Evolutionary conservation across 1,140 invertebrate genomes (phyloP), one percentile per base, ranked within the genome.

Genomic region (Nasonia longicornis): DNA sequence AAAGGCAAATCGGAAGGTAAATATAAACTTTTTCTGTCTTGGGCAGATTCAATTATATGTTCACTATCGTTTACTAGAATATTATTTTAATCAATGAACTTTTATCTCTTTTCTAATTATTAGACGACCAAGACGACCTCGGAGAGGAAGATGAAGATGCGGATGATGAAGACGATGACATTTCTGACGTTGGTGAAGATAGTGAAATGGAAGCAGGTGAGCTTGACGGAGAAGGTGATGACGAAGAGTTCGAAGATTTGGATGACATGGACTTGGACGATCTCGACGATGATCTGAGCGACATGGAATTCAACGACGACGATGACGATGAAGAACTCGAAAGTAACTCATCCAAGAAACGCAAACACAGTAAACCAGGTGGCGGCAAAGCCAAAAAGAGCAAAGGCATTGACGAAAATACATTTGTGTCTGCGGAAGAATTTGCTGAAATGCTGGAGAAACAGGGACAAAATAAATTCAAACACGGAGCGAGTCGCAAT

Each of bases 381-480:
- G 3, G 64, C 0, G 75, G 67, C 22, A 16, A 26, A 31, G 16
- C 82, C n/a, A 72, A 84, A 81, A 84, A 86, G 82, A 8, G 29
- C 7, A 84, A 83, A 42, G 80, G 75, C 14, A 76, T 85, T 11
- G 85, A 86, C 11, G 85, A 79, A 22, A 87, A 88, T 64, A 85
- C 94, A 42, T 95, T 95, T 86, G 93, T 94, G n/a, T 94, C 94
- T 1, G 94, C 94, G 0, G 95, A 95, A 89, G 93, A 95, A 86
- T 95, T 95, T 86, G 93, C 94, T 0, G 94, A 94, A 29, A 91
- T 95, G 84, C 85, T 95, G 58, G 94, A 95, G 87, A 93, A 94
- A 81, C 93, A 94, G 38, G 93, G 93, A 3, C 90, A 91, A 66
- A 91, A 91, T 1, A 93, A 92, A 79, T 45, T 84, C 26, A 94